Evolutionary conservation across 1,140 invertebrate species (phyloP).

Genomic region (Aphelenchoides fujianensis): DNA sequence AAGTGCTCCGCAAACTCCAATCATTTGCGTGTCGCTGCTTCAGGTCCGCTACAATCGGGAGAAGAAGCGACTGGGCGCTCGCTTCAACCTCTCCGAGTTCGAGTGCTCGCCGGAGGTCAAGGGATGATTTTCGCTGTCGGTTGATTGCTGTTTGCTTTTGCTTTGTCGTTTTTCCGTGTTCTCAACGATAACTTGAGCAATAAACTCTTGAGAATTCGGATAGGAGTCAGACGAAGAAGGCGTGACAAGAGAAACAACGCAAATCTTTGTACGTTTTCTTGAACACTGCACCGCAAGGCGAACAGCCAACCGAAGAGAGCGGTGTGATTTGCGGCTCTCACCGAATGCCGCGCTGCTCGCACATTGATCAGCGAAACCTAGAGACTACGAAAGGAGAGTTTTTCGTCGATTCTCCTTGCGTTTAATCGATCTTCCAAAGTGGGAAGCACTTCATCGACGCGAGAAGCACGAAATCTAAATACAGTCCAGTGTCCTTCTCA

Average conservation of each 20-base stretch:
- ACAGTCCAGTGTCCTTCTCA: slow-evolving; percentile 83
- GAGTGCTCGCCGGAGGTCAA: no score
- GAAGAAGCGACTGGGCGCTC: not conserved
- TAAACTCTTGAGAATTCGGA: no score
- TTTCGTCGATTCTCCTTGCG: not conserved
- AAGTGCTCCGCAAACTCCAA: not conserved
- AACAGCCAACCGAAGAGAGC: no score
- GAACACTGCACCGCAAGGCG: no score
- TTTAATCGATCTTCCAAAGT: slow-evolving; percentile 54
- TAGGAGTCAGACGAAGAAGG: no score
- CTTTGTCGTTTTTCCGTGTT: no score
- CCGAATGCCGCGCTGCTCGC: slow-evolving; percentile 81
- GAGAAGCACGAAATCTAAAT: slow-evolving; percentile 71
- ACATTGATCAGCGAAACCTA: slow-evolving; percentile 74
- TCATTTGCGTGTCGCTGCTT: not conserved
- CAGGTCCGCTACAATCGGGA: not conserved
- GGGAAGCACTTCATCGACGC: slow-evolving; percentile 73
- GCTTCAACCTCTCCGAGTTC: not conserved
- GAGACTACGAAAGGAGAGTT: slow-evolving; percentile 82
- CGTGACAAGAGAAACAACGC: no score
- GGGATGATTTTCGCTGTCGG: no score
- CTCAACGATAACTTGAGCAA: no score
- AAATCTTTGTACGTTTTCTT: no score
- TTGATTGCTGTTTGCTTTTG: no score
- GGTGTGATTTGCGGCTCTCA: no score